Evolutionary conservation across 2,113 vertebrate species (phyloP), one percentile per base, ranked within the genome.

Genomic region (Gambusia holbrooki): DNA sequence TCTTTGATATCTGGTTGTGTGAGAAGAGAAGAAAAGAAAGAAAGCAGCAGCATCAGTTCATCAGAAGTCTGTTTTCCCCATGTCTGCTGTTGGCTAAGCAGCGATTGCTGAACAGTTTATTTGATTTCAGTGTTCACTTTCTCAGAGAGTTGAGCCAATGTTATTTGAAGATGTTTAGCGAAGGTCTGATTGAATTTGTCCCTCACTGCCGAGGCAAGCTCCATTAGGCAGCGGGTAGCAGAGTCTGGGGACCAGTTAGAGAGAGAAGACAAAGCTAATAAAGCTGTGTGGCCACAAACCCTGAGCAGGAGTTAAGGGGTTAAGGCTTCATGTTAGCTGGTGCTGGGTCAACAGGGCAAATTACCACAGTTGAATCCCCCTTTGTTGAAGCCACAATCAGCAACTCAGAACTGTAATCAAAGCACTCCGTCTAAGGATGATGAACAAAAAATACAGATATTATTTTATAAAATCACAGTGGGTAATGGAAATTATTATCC

Each of bases 361-460:
- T 88, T 87, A 73, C 76, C 77, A 93, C 91, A 88, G 89, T 91
- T 80, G 71, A 76, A 86, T 87, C 89, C 76, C 45, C 83, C 68
- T 83, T 84, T 85, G 87, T 81, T 95, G 95, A 95, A 94, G 84
- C 94, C 95, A 94, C 78, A 79, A 73, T 92, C 82, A 84, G 80
- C 89, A 84, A 85, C 67, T 58, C 37, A 35, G 64, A 79, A 40
- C 71, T 65, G 51, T 32, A 63, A 74, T 35, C 30, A 42, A 48
- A 28, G 25, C 68, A 67, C 45, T 75, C 40, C 25, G 28, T 27
- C n/a, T 75, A 74, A 61, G 17, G 33, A 40, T 25, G 29, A 66
- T 61, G 30, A 64, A 69, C 32, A 35, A 25, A 42, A 66, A 74
- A 69, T 35, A 30, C 35, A 37, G 10, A 66, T 54, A 69, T 66